Conservation (phyloP, 2,113 vertebrate species). For the Vicugna pacos region DNA sequence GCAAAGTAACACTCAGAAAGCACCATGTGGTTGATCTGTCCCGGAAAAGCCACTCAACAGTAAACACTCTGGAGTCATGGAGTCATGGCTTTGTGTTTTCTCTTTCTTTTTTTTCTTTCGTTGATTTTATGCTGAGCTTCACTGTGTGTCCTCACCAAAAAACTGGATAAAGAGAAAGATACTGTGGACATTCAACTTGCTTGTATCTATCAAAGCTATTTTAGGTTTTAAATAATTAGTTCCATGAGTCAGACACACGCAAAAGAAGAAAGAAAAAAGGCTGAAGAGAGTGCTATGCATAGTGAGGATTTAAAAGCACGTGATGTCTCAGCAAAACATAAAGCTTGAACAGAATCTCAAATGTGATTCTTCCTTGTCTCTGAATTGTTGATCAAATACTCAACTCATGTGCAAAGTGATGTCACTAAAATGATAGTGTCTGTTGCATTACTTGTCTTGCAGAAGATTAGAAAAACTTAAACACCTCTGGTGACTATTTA, state of each 20-base stretch:
- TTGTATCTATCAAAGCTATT: slow-evolving; percentile 17
- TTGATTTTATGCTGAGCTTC: background rate
- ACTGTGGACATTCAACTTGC: background rate
- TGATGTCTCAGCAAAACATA: background rate
- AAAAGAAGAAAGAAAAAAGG: background rate
- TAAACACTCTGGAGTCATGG: background rate
- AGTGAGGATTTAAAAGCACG: background rate
- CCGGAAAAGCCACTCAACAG: background rate
- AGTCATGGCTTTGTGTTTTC: background rate
- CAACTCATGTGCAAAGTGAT: background rate
- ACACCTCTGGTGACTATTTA: background rate
- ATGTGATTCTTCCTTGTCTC: background rate
- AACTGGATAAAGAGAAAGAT: background rate
- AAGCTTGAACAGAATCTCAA: background rate
- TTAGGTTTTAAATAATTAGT: slow-evolving; percentile 31
- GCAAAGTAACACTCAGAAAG: background rate
- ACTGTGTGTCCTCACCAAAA: background rate
- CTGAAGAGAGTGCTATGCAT: background rate
- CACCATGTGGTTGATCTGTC: background rate
- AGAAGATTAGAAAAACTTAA: background rate
- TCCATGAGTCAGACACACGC: background rate
- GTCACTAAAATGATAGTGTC: background rate
- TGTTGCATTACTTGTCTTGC: background rate
- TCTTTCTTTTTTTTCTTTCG: background rate
- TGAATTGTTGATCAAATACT: background rate